A percentile compares a stretch with the other conserved stretches of the same genome.
Evolutionary conservation across 2,113 vertebrate species (phyloP).

Genomic region (Stictonetta naevosa): DNA sequence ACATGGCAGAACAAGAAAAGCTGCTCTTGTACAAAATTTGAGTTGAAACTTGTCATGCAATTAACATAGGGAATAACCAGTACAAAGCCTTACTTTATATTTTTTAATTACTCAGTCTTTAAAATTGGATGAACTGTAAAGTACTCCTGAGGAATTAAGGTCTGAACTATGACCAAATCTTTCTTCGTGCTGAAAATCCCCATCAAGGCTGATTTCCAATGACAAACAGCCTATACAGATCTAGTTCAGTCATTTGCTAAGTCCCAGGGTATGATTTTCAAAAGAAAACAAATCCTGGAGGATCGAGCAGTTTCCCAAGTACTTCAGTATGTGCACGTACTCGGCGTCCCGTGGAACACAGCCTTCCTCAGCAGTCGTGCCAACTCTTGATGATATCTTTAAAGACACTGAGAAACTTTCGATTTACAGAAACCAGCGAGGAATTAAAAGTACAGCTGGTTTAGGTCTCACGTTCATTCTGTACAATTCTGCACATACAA

Average conservation of each 20-base stretch:
- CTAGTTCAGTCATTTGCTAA: slow-evolving; percentile 25
- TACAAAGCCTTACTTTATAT: background rate
- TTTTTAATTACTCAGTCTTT: background rate
- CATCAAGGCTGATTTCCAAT: background rate
- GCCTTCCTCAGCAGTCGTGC: background rate
- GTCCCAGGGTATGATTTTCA: background rate
- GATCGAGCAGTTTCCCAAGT: background rate
- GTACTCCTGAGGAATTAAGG: slow-evolving; percentile 21
- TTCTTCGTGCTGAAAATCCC: slow-evolving; percentile 33
- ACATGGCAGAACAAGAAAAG: background rate
- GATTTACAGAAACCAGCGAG: background rate
- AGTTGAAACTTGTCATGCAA: slow-evolving; percentile 34
- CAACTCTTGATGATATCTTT: background rate
- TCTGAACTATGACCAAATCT: slow-evolving; percentile 37
- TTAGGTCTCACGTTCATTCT: background rate
- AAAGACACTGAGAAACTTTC: background rate
- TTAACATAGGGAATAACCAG: slow-evolving; percentile 30
- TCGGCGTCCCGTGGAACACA: background rate
- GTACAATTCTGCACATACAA: background rate
- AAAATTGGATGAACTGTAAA: slow-evolving; percentile 11
- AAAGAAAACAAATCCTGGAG: slow-evolving; percentile 5
- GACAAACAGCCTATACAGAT: background rate
- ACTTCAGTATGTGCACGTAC: background rate
- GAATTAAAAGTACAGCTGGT: background rate
- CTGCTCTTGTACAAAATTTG: background rate